Conservation (phyloP, 2,113 vertebrate genomes). For the Saccopteryx bilineata region DNA sequence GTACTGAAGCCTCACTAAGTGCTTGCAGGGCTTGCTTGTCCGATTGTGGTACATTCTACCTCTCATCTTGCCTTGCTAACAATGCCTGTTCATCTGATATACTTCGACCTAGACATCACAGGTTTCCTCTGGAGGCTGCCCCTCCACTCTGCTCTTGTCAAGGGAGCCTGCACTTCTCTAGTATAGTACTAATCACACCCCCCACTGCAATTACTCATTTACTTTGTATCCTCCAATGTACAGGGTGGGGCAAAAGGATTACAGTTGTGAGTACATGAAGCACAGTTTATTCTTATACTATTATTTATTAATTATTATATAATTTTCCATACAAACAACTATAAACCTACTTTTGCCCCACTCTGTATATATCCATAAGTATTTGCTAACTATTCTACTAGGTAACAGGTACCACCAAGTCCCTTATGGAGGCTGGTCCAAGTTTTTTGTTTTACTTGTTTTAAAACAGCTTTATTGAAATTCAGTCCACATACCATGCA, state of each 20-base stretch:
- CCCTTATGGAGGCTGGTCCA: not conserved
- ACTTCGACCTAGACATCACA: not conserved
- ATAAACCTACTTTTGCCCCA: not conserved
- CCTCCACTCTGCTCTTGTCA: not conserved
- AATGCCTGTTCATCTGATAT: not conserved
- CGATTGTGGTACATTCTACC: not conserved
- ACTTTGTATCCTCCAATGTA: not conserved
- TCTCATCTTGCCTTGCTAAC: not conserved
- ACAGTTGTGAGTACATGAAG: not conserved
- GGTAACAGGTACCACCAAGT: not conserved
- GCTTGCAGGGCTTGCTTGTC: not conserved
- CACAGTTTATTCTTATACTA: not conserved
- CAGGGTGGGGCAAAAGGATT: not conserved
- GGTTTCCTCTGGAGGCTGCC: not conserved
- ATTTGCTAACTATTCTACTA: conserved; percentile 23
- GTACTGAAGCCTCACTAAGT: not conserved
- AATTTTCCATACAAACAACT: not conserved
- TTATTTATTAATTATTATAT: not conserved
- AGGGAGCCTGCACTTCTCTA: not conserved
- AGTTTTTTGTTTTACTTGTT: conserved; percentile 26
- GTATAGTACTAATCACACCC: not conserved
- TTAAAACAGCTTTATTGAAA: conserved; percentile 42
- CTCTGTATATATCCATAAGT: not conserved
- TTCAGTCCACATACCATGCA: not conserved
- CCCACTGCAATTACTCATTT: not conserved